Evolutionary conservation across 1,140 invertebrate genomes (phyloP).

Genomic region (Microplitis mediator): DNA sequence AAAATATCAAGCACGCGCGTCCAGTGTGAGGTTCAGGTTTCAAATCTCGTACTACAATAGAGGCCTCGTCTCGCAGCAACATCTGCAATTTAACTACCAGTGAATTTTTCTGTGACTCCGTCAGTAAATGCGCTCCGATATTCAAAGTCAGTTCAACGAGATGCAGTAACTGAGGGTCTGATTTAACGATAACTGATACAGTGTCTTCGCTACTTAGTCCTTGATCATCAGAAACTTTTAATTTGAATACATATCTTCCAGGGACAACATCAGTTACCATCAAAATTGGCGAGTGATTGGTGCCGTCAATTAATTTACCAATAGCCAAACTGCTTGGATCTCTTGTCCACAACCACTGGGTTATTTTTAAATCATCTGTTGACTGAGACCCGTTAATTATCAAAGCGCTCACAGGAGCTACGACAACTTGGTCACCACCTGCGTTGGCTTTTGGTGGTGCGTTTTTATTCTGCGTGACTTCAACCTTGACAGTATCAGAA

Average conservation of each 20-base stretch:
- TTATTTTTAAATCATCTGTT: conserved; percentile 86
- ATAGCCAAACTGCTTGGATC: conserved; percentile 82
- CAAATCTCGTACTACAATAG: conserved; percentile 69
- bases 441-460: conserved; percentile 85
- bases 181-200: conserved; percentile 84
- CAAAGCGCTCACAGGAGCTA: conserved; percentile 76
- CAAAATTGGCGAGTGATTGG: conserved; percentile 76
- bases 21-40: conserved; percentile 66
- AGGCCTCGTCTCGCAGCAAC: conserved; percentile 72
- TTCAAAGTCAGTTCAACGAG: conserved; percentile 82
- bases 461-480: conserved; percentile 92
- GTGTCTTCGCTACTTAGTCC: conserved; percentile 80
- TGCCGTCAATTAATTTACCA: conserved; percentile 77
- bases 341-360: conserved; percentile 83
- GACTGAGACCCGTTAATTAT: conserved; percentile 86
- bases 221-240: conserved; percentile 89
- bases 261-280: conserved; percentile 85
- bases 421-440: conserved; percentile 80
- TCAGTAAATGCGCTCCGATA: conserved; percentile 74
- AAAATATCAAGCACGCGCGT: conserved; percentile 68
- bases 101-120: conserved; percentile 75
- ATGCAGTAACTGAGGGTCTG: conserved; percentile 76
- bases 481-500: conserved; percentile 73
- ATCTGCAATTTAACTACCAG: conserved; percentile 78
- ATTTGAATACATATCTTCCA: conserved; percentile 85